These are phyloP conservation scores for Drosophila ironensis DNA, from an alignment of 1,140 invertebrate species.

Conservation along the genomic window DNA sequence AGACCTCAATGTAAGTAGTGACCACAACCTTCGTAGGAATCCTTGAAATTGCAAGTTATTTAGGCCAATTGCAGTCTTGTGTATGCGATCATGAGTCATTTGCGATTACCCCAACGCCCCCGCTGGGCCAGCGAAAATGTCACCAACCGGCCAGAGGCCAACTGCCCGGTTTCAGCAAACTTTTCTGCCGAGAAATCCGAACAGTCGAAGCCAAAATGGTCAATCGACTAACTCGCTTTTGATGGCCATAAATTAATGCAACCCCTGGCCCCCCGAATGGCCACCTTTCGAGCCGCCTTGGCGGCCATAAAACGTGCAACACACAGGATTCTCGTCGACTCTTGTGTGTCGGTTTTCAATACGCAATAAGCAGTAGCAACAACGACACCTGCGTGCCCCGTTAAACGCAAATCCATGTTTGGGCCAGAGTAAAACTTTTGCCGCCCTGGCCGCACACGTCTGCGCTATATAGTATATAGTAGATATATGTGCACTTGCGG, in stretches of 20 bases:
- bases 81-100: conserved; percentile 30
- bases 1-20: not conserved
- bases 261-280: not conserved
- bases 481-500: not conserved
- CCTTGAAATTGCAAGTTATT: conserved; percentile 1
- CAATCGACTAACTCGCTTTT: conserved; percentile 36
- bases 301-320: conserved; percentile 42
- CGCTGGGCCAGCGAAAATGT: conserved; percentile 2
- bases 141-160: conserved; percentile 2
- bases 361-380: conserved; percentile 16
- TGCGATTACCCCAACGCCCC: not conserved
- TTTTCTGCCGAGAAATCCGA: conserved; percentile 5
- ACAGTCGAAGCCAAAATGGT: conserved; percentile 3
- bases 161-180: conserved; percentile 36
- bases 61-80: conserved; percentile 37
- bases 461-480: not conserved
- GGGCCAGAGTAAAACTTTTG: conserved; percentile 26
- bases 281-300: not conserved
- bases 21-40: not conserved
- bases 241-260: conserved; percentile 39
- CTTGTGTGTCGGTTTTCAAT: conserved; percentile 24
- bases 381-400: conserved; percentile 41
- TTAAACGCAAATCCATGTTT: conserved; percentile 45
- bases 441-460: not conserved
- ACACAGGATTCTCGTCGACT: conserved; percentile 9